Base-by-base conservation (phyloP, 2,113 vertebrate species). In the Trinectes maculatus region DNA sequence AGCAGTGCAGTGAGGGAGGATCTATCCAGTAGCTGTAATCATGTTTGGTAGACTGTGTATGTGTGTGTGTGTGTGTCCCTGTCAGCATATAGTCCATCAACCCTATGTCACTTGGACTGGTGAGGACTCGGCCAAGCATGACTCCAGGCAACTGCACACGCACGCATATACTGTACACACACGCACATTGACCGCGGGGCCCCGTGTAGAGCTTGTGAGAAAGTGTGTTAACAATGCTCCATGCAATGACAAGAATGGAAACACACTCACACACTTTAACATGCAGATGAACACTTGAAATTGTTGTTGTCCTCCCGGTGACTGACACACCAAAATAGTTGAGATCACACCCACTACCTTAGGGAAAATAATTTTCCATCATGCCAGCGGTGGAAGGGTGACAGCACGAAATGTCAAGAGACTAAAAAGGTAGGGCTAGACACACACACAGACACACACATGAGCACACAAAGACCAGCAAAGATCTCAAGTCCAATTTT, bases 81-180 rank as follows among this genome's bases (percentile, higher is more conserved):
- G 69, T 85, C 83, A 79, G 75, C 73, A 85, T 61, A 54, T 74
- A 61, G 49, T 82, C 69, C 24, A 16, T 87, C 85, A 80, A 42
- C 53, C 40, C 49, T 66, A 55, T 67, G 75, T 74, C 75, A 71
- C 47, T 56, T 56, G 67, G 64, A 73, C 60, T 46, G 47, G 55
- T 53, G 70, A 70, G 43, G 73, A 83, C 69, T 74, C 25, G 49
- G 40, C 44, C 52, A 73, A 76, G 78, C 73, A 49, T 47, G 66
- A 61, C 67, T 67, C 46, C 39, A 49, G 59, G 71, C 67, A 57
- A 70, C 59, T 0, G 18, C 26, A 52, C 49, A 29, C 37, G 31
- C 58, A 37, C 37, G 22, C 64, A 24, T 25, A 51, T 66, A 63
- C 43, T n/a, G n/a, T n/a, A 53, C 39, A 57, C 24, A 29, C 8